Conservation (phyloP, 2,797 vertebrate species). For the Notolabrus celidotus region DNA sequence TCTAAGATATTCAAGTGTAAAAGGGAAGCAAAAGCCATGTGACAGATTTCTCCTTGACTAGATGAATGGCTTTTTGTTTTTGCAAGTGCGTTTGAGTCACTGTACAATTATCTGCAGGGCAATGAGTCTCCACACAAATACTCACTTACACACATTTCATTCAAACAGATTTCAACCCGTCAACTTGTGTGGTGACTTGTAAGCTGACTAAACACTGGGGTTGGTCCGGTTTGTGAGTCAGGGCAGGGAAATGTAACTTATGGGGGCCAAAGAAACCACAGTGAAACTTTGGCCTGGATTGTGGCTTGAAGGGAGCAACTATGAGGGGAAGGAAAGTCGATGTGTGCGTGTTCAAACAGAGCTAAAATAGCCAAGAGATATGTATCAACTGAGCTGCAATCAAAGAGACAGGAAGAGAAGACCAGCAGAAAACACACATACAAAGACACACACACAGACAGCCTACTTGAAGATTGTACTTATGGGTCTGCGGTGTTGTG, state of each 20-base stretch:
- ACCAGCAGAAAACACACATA: conserved; percentile 34
- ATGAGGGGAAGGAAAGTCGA: conserved; percentile 40
- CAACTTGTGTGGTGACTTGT: conserved; percentile 28
- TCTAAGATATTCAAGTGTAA: background rate
- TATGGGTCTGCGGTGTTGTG: conserved; percentile 73
- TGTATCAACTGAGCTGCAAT: conserved; percentile 66
- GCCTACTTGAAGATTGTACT: conserved; percentile 70
- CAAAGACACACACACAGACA: conserved; percentile 48
- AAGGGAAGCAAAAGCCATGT: conserved; percentile 17
- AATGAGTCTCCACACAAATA: conserved; percentile 32
- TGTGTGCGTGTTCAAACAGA: conserved; percentile 32
- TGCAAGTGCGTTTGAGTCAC: conserved; percentile 31
- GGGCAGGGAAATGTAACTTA: conserved; percentile 43
- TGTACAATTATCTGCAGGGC: conserved; percentile 46
- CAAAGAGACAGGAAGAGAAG: conserved; percentile 63
- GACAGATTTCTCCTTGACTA: conserved; percentile 18
- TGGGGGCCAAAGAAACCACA: conserved; percentile 37
- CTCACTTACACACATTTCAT: conserved; percentile 28
- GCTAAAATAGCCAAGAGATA: conserved; percentile 62
- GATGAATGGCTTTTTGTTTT: conserved; percentile 58
- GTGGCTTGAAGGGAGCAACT: conserved; percentile 51
- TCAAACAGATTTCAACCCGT: conserved; percentile 50
- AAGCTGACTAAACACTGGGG: conserved; percentile 51
- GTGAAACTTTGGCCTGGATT: conserved; percentile 70
- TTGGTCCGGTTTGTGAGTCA: conserved; percentile 64